Conservation (phyloP, 2,113 vertebrate genomes). For the Pongo abelii region DNA sequence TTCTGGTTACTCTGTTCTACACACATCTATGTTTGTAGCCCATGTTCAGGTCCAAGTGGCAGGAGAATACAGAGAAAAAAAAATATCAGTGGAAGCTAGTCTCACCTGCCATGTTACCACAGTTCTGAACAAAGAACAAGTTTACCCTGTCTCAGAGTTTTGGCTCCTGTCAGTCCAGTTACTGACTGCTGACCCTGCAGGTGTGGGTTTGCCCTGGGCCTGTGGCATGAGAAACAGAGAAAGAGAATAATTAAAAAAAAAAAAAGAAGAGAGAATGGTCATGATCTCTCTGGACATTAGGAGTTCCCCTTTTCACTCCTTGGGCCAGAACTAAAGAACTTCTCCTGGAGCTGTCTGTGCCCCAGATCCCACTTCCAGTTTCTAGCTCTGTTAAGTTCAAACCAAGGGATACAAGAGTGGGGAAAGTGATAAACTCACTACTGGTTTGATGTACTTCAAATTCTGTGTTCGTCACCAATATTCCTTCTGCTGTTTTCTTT, state of each 20-base stretch:
- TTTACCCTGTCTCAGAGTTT: background rate
- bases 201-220: background rate
- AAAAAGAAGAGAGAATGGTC: no score
- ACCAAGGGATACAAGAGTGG: no score
- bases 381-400: background rate
- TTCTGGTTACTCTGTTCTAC: background rate
- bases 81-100: background rate
- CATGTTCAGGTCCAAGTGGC: background rate
- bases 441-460: background rate
- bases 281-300: background rate
- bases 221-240: background rate
- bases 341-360: background rate
- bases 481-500: background rate
- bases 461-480: background rate
- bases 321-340: background rate
- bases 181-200: no score
- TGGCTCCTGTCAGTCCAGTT: background rate
- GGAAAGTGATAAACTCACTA: background rate
- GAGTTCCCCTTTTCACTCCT: background rate
- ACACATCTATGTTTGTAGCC: no score
- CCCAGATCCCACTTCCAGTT: background rate
- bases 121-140: background rate
- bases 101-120: background rate
- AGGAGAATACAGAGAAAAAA: background rate
- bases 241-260: background rate